Percentiles rank a stretch among this genome's conserved stretches.
Conservation (phyloP, 2,888 invertebrate species). For the Pediacus dermestoides region DNA sequence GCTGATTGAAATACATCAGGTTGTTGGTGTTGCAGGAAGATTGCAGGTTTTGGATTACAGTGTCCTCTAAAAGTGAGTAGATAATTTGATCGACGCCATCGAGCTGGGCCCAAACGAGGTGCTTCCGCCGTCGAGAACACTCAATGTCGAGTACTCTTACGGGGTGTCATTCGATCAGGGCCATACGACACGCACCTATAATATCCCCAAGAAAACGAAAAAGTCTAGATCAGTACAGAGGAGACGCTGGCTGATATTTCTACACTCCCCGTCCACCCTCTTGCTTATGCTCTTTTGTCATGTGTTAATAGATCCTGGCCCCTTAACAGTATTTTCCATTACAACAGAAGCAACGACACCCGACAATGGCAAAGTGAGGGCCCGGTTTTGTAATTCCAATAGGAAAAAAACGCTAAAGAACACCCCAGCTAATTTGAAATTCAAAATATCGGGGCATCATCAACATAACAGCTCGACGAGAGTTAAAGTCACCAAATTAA, state of each 20-base stretch:
- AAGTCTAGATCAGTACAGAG: no score
- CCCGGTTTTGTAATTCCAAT: conserved; percentile 35
- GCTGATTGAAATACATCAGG: no score
- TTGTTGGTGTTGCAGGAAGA: conserved; percentile 5
- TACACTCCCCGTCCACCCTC: no score
- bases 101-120: conserved; percentile 34
- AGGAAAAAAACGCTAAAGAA: conserved; percentile 29
- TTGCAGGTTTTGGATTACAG: conserved; percentile 23
- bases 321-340: conserved; percentile 30
- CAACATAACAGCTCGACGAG: conserved; percentile 31
- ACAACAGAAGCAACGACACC: conserved; percentile 31
- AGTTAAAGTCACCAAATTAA: no score
- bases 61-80: conserved; percentile 21
- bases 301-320: conserved; percentile 26
- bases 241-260: no score
- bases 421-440: conserved; percentile 41
- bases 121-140: conserved; percentile 43
- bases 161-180: conserved; percentile 41
- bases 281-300: no score
- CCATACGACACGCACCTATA: conserved; percentile 29
- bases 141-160: conserved; percentile 39
- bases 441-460: conserved; percentile 40
- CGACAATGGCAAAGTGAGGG: conserved; percentile 29
- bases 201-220: conserved; percentile 4
- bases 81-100: conserved; percentile 38